These are phyloP conservation scores for Pogonocichla stellata DNA, from an alignment of 2,113 vertebrate species.

Conservation along the genomic window DNA sequence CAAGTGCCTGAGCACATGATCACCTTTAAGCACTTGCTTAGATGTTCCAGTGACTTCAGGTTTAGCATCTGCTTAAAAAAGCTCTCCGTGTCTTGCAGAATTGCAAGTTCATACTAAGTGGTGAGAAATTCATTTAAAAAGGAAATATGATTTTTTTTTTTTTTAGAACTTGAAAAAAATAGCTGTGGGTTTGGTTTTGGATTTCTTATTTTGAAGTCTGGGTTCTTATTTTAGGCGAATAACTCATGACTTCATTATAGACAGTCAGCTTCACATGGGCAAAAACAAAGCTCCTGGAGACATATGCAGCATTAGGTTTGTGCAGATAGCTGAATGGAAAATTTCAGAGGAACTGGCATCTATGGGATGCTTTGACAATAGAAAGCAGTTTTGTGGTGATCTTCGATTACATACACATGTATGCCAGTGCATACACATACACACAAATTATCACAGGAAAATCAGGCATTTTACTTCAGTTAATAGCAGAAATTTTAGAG, in stretches of 20 bases:
- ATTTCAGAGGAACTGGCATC: neutral
- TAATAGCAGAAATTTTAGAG: neutral
- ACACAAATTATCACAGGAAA: neutral
- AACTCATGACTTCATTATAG: constrained; percentile 19
- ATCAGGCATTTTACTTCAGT: neutral
- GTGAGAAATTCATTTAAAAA: constrained; percentile 21
- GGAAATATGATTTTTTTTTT: neutral
- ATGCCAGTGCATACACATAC: neutral
- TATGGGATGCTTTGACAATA: neutral
- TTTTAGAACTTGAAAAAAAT: constrained; percentile 23
- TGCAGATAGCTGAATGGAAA: constrained; percentile 17
- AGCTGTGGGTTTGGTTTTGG: constrained; percentile 21
- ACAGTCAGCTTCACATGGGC: constrained; percentile 2
- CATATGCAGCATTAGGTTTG: neutral
- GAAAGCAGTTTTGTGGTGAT: neutral
- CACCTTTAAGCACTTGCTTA: neutral
- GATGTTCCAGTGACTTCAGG: neutral
- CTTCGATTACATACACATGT: neutral
- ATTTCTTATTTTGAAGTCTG: constrained; percentile 43
- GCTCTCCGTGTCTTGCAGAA: neutral
- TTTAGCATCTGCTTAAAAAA: constrained; percentile 5
- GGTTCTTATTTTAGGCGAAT: constrained; percentile 41
- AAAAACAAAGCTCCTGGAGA: constrained; percentile 11
- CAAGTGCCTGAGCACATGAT: neutral
- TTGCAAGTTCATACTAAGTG: neutral